phyloP scores from a whole-genome alignment of 2,113 vertebrate species.

The Clarias gariepinus region DNA sequence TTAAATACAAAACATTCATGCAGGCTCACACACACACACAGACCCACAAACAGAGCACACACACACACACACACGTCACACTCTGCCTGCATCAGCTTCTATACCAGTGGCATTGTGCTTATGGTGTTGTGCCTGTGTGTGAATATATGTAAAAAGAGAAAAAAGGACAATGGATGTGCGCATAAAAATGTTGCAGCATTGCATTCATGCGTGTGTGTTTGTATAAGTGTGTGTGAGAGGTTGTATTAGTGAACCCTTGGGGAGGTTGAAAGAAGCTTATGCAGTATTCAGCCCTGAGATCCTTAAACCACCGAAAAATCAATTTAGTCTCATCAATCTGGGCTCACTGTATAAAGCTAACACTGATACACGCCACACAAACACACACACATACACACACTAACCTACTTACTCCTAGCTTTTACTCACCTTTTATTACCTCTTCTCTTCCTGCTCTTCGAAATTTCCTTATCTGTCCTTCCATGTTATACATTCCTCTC shows the following conservation, averaged over 20 bases:
- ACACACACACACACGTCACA: background rate
- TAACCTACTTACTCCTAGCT: slow-evolving; percentile 24
- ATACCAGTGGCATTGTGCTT: background rate
- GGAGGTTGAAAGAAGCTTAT: slow-evolving; percentile 83
- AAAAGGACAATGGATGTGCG: background rate
- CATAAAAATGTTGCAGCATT: background rate
- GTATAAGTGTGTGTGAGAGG: slow-evolving; percentile 50
- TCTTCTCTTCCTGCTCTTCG: slow-evolving; percentile 34
- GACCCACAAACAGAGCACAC: background rate
- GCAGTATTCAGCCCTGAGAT: slow-evolving; percentile 97
- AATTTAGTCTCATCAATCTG: slow-evolving; percentile 93
- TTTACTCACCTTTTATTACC: slow-evolving; percentile 40
- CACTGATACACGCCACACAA: slow-evolving; percentile 47
- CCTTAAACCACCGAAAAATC: slow-evolving; percentile 91
- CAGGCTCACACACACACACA: background rate
- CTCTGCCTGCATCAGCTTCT: background rate
- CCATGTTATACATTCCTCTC: slow-evolving; percentile 28
- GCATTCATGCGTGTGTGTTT: slow-evolving; percentile 12
- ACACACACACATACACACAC: slow-evolving; percentile 36
- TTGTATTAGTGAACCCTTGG: slow-evolving; percentile 64
- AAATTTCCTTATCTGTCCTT: slow-evolving; percentile 50
- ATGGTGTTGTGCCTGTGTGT: background rate
- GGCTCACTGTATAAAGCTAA: slow-evolving; percentile 56
- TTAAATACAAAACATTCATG: slow-evolving; percentile 42
- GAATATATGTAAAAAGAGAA: background rate